Evolutionary conservation across 2,797 vertebrate genomes (phyloP), one percentile per base, ranked within the genome.

Genomic region (Nasua narica): DNA sequence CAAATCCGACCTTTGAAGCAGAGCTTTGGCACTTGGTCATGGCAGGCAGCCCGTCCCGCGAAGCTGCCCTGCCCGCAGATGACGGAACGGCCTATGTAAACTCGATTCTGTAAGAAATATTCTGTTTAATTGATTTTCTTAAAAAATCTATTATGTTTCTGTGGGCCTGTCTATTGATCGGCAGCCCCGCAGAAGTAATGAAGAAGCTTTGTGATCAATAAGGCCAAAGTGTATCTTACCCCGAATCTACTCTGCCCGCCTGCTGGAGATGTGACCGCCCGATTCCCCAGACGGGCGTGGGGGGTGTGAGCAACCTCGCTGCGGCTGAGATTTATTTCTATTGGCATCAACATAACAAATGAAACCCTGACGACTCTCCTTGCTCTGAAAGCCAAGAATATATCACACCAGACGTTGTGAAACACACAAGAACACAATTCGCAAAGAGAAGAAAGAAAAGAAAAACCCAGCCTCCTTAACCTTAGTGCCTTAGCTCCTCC

Each of bases 151-250:
- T 98, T 98, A 98, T 98, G 97, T 98, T 97, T 98, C 98, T 96
- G 95, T 92, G 97, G 98, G 98, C 97, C 96, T 54, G 40, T 96
- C 96, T 98, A 98, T 98, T 97, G 98, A 99, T 98, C 97, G 67
- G 95, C 90, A 95, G 97, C 2, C 97, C 96, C 98, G 88, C 94
- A 97, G 98, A 98, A 98, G 98, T 98, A 98, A 99, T 98, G 99
- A 98, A 98, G 98, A 97, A 98, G 98, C 98, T 93, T 96, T 91
- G 93, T 93, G 98, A 99, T 99, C 99, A 98, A 99, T 99, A 98
- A 98, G 96, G 98, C 97, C 97, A 97, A 98, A 98, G 98, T 96
- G 96, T 98, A 95, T 98, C 98, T 98, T 94, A 92, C 96, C 98
- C 94, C 52, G 86, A 95, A 98, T 97, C 97, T 98, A 97, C 93